Percentiles rank a stretch among this genome's conserved stretches.
phyloP scores from a whole-genome alignment of 2,113 vertebrate species.

The Illadopsis cleaveri region DNA sequence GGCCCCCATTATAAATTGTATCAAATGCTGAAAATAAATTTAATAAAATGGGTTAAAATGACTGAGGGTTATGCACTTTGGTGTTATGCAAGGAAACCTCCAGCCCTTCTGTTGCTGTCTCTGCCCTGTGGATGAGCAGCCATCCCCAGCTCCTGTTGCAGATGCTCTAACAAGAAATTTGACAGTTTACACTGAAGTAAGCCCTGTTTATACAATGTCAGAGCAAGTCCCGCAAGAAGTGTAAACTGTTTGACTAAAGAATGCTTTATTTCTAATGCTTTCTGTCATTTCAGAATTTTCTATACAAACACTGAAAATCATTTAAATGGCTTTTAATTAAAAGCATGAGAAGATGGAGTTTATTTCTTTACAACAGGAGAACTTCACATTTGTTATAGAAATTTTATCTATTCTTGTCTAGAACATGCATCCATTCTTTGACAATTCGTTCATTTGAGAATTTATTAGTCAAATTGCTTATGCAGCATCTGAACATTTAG shows the following conservation, averaged over 20 bases:
- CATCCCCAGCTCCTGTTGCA: not conserved
- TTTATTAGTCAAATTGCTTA: not conserved
- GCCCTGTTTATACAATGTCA: conserved; percentile 22
- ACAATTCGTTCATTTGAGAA: not conserved
- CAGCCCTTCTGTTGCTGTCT: not conserved
- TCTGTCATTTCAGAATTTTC: conserved; percentile 44
- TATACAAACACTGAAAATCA: not conserved
- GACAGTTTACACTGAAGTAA: not conserved
- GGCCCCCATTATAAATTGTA: not conserved
- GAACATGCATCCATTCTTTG: not conserved
- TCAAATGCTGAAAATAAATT: not conserved
- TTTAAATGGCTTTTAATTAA: not conserved
- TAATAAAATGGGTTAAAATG: not conserved
- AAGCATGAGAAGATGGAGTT: not conserved
- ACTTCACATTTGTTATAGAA: not conserved
- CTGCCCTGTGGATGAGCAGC: not conserved
- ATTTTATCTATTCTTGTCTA: not conserved
- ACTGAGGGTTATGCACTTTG: not conserved
- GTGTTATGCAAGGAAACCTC: not conserved
- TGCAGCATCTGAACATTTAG: not conserved
- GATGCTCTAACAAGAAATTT: not conserved
- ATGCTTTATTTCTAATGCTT: conserved; percentile 12
- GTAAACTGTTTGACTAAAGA: conserved; percentile 32
- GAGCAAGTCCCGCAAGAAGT: not conserved
- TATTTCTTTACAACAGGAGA: not conserved